These are phyloP conservation scores for Nothura maculosa DNA, from an alignment of 2,797 vertebrate genomes.

Conservation along the genomic window DNA sequence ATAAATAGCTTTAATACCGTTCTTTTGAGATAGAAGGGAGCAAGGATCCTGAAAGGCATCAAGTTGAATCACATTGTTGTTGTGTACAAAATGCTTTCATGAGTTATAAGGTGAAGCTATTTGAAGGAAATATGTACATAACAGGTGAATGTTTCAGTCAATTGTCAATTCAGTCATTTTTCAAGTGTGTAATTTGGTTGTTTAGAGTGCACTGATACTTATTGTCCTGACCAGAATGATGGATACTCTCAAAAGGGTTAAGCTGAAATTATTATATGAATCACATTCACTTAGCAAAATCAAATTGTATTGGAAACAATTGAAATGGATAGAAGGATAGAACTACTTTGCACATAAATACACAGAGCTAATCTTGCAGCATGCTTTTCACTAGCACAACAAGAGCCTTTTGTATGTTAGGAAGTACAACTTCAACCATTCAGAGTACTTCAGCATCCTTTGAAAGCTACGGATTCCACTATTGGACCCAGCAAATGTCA, in stretches of 20 bases:
- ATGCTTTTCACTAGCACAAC: constrained; percentile 28
- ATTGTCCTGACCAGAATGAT: constrained; percentile 47
- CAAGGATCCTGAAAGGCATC: background rate
- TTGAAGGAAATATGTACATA: constrained; percentile 39
- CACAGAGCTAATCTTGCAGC: constrained; percentile 37
- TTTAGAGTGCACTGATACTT: constrained; percentile 42
- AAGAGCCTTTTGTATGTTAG: background rate
- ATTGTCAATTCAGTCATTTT: no score
- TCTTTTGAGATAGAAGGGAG: background rate
- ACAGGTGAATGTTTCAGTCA: constrained; percentile 29
- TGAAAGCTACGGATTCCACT: background rate
- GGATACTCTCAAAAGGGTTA: constrained; percentile 52
- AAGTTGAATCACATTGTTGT: constrained; percentile 45
- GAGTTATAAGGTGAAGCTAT: constrained; percentile 19
- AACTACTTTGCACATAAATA: constrained; percentile 38
- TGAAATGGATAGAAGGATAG: constrained; percentile 40
- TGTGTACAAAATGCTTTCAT: constrained; percentile 18
- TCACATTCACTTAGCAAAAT: background rate
- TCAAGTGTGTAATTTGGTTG: constrained; percentile 13
- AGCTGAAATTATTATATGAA: constrained; percentile 44
- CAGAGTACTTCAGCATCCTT: fast-evolving
- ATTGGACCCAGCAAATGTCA: background rate
- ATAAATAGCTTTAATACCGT: constrained; percentile 13
- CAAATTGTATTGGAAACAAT: constrained; percentile 1
- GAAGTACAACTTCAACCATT: background rate